Conservation (phyloP, 2,888 invertebrate genomes). For the Adelognathus sp. region DNA sequence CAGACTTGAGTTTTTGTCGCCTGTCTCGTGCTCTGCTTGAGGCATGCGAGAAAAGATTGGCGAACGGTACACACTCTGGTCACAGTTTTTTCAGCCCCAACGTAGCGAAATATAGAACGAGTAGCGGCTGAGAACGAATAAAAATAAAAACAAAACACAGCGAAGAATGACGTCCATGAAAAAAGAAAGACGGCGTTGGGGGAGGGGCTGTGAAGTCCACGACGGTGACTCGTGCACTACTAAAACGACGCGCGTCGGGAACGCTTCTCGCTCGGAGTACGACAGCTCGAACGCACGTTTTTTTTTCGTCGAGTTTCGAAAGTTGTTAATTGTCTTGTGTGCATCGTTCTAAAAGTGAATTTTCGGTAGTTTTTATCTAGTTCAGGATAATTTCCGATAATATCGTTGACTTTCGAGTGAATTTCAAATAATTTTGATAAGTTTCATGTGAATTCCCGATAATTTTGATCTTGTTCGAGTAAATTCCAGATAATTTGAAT, state of each 20-base stretch:
- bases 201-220: constrained; percentile 51
- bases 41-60: not conserved
- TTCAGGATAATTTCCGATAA: too few relatives aligned
- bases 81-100: constrained; percentile 10
- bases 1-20: too few relatives aligned
- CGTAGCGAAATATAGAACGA: constrained; percentile 47
- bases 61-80: not conserved
- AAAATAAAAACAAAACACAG: constrained; percentile 35
- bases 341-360: too few relatives aligned
- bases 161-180: constrained; percentile 45
- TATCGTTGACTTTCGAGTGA: too few relatives aligned
- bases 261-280: constrained; percentile 20
- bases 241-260: constrained; percentile 47
- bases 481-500: too few relatives aligned
- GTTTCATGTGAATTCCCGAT: too few relatives aligned
- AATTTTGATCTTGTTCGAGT: too few relatives aligned
- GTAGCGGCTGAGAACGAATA: constrained; percentile 30
- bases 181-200: constrained; percentile 44
- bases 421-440: too few relatives aligned
- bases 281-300: constrained; percentile 13
- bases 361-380: not conserved
- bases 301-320: not conserved
- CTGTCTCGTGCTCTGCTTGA: too few relatives aligned
- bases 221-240: constrained; percentile 48
- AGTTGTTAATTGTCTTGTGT: not conserved